phyloP scores from a whole-genome alignment of 1,140 invertebrate genomes.

The Drosophila sulfurigaster region DNA sequence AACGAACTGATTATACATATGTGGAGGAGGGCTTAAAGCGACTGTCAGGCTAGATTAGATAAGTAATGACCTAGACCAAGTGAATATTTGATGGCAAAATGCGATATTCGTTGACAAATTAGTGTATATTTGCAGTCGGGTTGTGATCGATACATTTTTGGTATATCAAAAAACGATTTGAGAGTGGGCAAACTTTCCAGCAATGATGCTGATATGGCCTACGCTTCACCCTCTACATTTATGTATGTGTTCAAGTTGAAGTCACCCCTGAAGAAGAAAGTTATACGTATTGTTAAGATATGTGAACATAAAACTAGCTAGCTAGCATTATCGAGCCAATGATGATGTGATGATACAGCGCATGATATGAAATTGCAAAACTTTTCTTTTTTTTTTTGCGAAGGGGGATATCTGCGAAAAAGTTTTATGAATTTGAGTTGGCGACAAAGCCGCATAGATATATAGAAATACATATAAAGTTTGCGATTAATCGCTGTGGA shows the following conservation, averaged over 20 bases:
- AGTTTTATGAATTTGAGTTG: slow-evolving; percentile 68
- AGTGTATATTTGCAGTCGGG: slow-evolving; percentile 1
- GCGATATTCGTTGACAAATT: neutral
- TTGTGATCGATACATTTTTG: slow-evolving; percentile 3
- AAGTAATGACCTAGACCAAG: slow-evolving; percentile 66
- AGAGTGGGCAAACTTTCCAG: slow-evolving; percentile 14
- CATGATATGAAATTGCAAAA: slow-evolving; percentile 79
- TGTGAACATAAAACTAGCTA: slow-evolving; percentile 71
- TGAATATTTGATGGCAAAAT: slow-evolving; percentile 19
- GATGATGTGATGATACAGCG: slow-evolving; percentile 79
- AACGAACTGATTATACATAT: no score
- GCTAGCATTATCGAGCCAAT: slow-evolving; percentile 75
- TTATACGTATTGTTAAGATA: slow-evolving; percentile 62
- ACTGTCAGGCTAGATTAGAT: slow-evolving; percentile 53
- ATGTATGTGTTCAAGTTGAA: neutral
- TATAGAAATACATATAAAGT: slow-evolving; percentile 29
- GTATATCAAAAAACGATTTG: slow-evolving; percentile 67
- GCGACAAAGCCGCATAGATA: slow-evolving; percentile 59
- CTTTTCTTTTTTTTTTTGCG: slow-evolving; percentile 57
- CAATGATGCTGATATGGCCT: slow-evolving; percentile 21
- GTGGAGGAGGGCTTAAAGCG: slow-evolving; percentile 20
- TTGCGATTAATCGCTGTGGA: slow-evolving; percentile 72
- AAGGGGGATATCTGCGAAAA: slow-evolving; percentile 42
- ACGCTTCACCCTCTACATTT: neutral
- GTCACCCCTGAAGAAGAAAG: slow-evolving; percentile 9